Evolutionary conservation across 2,888 invertebrate species (phyloP).

Genomic region (Lamellibrachia columna): DNA sequence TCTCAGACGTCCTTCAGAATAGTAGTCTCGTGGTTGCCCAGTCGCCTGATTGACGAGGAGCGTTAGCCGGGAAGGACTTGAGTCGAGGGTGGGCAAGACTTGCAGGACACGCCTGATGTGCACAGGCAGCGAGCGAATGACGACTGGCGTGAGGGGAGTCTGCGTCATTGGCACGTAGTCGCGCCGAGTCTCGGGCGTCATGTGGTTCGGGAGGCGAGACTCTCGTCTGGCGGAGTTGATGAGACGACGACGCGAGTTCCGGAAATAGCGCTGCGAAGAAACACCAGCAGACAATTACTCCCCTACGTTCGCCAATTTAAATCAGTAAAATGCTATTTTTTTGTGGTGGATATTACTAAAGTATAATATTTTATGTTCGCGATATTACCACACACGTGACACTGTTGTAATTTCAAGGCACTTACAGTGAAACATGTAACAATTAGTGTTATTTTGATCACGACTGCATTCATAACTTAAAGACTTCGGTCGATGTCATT

Average conservation of each 20-base stretch:
- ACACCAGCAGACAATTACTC: not conserved
- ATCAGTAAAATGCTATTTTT: too few relatives aligned
- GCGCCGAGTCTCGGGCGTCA: not conserved
- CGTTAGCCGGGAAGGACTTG: not conserved
- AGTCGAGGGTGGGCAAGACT: not conserved
- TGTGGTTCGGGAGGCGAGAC: not conserved
- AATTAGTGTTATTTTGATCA: too few relatives aligned
- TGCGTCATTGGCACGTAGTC: not conserved
- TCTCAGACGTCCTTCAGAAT: not conserved
- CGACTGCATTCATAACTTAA: too few relatives aligned
- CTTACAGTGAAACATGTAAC: too few relatives aligned
- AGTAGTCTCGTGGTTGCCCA: not conserved
- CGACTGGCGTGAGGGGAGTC: not conserved
- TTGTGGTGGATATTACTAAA: too few relatives aligned
- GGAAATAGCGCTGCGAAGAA: not conserved
- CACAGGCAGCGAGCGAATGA: not conserved
- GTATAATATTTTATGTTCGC: too few relatives aligned
- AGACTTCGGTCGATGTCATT: too few relatives aligned
- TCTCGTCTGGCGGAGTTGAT: not conserved
- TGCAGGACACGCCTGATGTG: not conserved
- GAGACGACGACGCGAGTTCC: not conserved
- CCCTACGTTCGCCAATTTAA: not conserved
- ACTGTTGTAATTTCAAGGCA: too few relatives aligned
- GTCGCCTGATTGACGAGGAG: not conserved
- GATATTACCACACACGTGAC: too few relatives aligned